These are phyloP conservation scores for Trogon surrucura DNA, from an alignment of 2,113 vertebrate species.

Conservation along the genomic window DNA sequence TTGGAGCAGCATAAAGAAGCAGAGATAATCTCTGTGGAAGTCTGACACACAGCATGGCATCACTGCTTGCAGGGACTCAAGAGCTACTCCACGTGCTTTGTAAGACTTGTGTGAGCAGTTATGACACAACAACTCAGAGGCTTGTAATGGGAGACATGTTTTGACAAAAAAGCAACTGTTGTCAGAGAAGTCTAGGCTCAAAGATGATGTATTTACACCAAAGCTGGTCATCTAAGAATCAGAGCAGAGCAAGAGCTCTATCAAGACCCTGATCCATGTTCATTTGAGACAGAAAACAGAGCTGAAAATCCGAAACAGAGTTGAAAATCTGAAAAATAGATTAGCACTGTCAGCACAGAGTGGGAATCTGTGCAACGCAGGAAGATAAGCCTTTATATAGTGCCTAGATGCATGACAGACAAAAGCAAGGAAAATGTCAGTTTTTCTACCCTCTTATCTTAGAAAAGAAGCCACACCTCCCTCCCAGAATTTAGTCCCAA, in stretches of 20 bases:
- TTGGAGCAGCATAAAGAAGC: not conserved
- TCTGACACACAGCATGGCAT: not conserved
- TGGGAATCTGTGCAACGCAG: accelerated
- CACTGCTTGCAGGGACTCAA: not conserved
- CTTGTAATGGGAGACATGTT: not conserved
- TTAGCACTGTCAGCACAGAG: not conserved
- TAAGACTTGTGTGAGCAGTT: not conserved
- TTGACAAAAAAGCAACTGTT: not conserved
- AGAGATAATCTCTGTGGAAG: not conserved
- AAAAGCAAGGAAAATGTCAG: not conserved
- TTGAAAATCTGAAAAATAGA: not conserved
- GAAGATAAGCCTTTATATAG: not conserved
- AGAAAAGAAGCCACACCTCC: not conserved
- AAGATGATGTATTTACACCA: not conserved
- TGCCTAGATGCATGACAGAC: not conserved
- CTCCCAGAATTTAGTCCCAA: not conserved
- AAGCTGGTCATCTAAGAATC: not conserved
- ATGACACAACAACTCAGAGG: not conserved
- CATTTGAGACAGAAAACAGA: not conserved
- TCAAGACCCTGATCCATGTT: not conserved
- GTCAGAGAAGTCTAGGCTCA: not conserved
- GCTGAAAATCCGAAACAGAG: not conserved
- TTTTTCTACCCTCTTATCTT: not conserved
- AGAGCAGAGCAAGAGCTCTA: not conserved
- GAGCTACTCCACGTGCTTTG: not conserved